Evolutionary conservation across 2,113 vertebrate species (phyloP), one percentile per base, ranked within the genome.

Genomic region (Scatophagus argus): DNA sequence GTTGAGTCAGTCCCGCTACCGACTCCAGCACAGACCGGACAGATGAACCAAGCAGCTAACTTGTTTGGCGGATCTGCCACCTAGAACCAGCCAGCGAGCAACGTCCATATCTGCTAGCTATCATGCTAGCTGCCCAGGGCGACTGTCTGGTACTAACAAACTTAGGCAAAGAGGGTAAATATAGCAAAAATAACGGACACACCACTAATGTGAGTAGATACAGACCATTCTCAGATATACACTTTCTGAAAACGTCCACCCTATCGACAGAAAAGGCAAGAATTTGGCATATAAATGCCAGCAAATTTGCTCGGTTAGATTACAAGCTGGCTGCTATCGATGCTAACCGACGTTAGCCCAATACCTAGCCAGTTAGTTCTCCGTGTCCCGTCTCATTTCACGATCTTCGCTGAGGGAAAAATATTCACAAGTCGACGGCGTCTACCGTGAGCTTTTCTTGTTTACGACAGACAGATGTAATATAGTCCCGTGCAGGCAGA

Each of bases 41-140:
- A 61, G 46, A 69, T 14, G 13, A 54, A 21, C 74, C 54, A 23
- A 69, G 63, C 27, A 16, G 72, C 77, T 89, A 89, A 87, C 86
- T 89, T 70, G 81, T 77, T 64, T 78, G 77, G 68, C 69, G 69
- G 77, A 73, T 75, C 58, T 79, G 68, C 86, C 86, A 51, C 81
- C 79, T 36, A 34, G 67, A 75, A 66, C 74, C 10, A 84, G 56
- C 76, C 88, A 59, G 75, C 49, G 41, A 65, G 65, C 79, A 83
- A 63, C 75, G 83, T 89, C 83, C 88, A 89, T 89, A 49, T 82
- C 86, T 82, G 79, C 79, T 71, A 87, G 87, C 90, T 84, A 80
- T 31, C 90, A 89, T 89, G 69, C 23, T 54, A 52, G 51, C 51
- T 52, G 49, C 68, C 75, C 27, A 8, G 58, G 56, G 64, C 82